These are phyloP conservation scores for Sylvia atricapilla DNA, from an alignment of 2,113 vertebrate genomes.

Conservation along the genomic window DNA sequence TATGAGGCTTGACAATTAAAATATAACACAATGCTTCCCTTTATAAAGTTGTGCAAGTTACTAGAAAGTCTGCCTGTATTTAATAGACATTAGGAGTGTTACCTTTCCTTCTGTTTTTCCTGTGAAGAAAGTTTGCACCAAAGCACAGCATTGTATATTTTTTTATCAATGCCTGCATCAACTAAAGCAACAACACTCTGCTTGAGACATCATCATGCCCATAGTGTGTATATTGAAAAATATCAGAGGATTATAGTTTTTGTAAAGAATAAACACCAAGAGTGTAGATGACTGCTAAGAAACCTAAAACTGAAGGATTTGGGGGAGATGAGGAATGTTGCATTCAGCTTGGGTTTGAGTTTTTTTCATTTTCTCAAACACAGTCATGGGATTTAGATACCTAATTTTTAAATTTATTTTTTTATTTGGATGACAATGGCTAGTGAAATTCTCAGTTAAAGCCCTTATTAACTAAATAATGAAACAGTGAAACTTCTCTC, in stretches of 20 bases:
- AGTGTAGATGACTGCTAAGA: not conserved
- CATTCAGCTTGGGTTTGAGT: not conserved
- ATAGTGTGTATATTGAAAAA: not conserved
- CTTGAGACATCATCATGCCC: not conserved
- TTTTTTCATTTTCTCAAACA: not conserved
- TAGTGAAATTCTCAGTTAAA: not conserved
- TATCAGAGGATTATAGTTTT: not conserved
- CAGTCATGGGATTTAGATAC: not conserved
- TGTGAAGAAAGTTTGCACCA: not conserved
- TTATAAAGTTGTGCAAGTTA: not conserved
- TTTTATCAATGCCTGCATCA: not conserved
- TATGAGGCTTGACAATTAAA: constrained; percentile 51
- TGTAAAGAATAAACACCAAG: not conserved
- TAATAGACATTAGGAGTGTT: not conserved
- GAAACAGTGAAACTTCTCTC: not conserved
- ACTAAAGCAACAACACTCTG: not conserved
- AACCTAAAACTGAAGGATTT: not conserved
- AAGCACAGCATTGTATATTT: not conserved
- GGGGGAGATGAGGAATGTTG: fast-evolving
- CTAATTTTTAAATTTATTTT: not conserved
- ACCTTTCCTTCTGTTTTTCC: not conserved
- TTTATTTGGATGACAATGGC: not conserved
- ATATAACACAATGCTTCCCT: constrained; percentile 6
- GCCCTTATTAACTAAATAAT: not conserved
- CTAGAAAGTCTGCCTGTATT: not conserved